Base-by-base conservation (phyloP, 2,888 invertebrate genomes). In the Epicampocera succincta region DNA sequence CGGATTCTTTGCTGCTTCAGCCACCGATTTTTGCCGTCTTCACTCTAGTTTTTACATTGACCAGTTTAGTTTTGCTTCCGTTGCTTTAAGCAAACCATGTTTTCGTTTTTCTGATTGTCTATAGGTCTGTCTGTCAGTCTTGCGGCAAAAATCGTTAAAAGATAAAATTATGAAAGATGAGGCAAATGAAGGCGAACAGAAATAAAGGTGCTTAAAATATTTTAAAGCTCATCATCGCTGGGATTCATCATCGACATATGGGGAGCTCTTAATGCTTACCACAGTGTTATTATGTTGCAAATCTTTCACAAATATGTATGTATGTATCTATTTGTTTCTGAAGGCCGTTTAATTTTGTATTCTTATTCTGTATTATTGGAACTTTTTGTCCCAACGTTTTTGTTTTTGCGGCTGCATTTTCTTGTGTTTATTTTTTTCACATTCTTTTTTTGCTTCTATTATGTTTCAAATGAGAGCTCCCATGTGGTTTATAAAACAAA, bases 281-380 rank as follows among this genome's bases (percentile, higher is more conserved):
- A 29, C 66, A 21, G 12, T 29, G 19, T 15, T 63, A 19, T 29
- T 40, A 63, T 66, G 65, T 60, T 54, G 9, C 40, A 8, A 40
- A 40, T 60, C 5, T 54, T 44, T 46, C 15, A 40, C 66, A 58
- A 13, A 11, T n/a, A n/a, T n/a, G n/a, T n/a, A n/a, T n/a, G n/a
- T n/a, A n/a, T n/a, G n/a, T n/a, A 17, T 58, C 0, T 66, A 52
- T 56, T 66, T 29, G 13, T 46, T 42, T 68, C 2, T 79, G 78
- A 75, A 79, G 78, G 83, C 66, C 72, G 50, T 19, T 33, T 63
- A 76, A 52, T 60, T 60, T 63, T 44, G n/a, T n/a, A n/a, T n/a
- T n/a, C n/a, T n/a, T n/a, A n/a, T n/a, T n/a, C n/a, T 2, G 2
- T 44, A 44, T 65, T 77, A 48, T 42, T 63, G 21, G 15, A 17